phyloP scores from a whole-genome alignment of 2,888 invertebrate species.

The Scotopteryx bipunctaria region DNA sequence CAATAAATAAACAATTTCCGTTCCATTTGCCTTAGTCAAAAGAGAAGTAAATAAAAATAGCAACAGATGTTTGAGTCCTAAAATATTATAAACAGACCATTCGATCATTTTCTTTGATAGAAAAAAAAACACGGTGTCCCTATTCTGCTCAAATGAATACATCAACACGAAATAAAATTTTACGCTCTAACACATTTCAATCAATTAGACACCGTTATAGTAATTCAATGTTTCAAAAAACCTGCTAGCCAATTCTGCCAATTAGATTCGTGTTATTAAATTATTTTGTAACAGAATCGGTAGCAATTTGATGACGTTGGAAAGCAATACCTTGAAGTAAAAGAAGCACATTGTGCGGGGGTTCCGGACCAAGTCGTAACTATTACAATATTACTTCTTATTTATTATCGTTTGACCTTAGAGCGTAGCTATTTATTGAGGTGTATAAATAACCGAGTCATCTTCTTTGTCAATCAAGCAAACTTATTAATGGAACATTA shows the following conservation, averaged over 20 bases:
- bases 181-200: background rate
- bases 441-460: too few relatives aligned
- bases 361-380: too few relatives aligned
- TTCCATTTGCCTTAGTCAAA: conserved; percentile 32
- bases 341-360: too few relatives aligned
- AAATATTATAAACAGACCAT: background rate
- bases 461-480: too few relatives aligned
- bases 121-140: too few relatives aligned
- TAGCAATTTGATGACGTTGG: background rate
- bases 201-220: background rate
- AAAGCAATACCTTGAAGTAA: background rate
- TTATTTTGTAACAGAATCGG: background rate
- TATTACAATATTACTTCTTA: too few relatives aligned
- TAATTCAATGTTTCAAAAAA: background rate
- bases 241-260: background rate
- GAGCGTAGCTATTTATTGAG: too few relatives aligned
- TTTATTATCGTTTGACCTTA: too few relatives aligned
- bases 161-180: background rate
- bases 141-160: background rate
- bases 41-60: conserved; percentile 21
- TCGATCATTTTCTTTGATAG: background rate
- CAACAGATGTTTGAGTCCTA: conserved; percentile 17
- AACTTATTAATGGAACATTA: too few relatives aligned
- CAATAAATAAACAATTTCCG: conserved; percentile 42
- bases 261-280: background rate